Evolutionary conservation across 1,140 invertebrate species (phyloP).

Genomic region (Cydia fagiglandana): DNA sequence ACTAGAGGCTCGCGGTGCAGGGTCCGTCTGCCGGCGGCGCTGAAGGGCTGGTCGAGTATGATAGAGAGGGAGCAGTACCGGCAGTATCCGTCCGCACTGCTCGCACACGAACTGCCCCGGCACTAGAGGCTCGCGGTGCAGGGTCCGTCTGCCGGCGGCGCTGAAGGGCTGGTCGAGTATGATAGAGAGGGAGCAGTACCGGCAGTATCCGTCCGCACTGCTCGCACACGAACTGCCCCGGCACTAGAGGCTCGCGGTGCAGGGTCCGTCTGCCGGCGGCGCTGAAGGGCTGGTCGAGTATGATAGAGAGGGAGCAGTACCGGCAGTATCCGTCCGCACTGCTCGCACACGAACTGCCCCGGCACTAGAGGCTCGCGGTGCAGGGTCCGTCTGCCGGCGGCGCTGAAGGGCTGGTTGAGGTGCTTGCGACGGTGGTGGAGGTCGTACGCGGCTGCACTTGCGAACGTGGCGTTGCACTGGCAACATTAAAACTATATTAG

Average conservation of each 20-base stretch:
- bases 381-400: background rate
- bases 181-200: background rate
- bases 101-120: slow-evolving; percentile 1
- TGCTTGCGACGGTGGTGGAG: slow-evolving; percentile 1
- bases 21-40: background rate
- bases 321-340: slow-evolving; percentile 5
- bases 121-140: background rate
- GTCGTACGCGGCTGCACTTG: background rate
- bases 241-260: background rate
- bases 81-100: slow-evolving; percentile 4
- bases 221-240: slow-evolving; percentile 5
- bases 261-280: background rate
- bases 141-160: background rate
- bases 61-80: background rate
- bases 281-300: background rate
- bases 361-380: background rate
- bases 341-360: background rate
- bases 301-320: background rate
- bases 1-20: background rate
- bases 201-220: slow-evolving; percentile 2
- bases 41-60: background rate
- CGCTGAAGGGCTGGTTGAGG: slow-evolving; percentile 13
- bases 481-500: too few relatives aligned
- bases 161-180: background rate
- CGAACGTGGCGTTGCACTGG: background rate